A percentile compares a stretch with the other conserved stretches of the same genome.
Evolutionary conservation across 2,797 vertebrate species (phyloP).

Genomic region (Glyptemys insculpta): DNA sequence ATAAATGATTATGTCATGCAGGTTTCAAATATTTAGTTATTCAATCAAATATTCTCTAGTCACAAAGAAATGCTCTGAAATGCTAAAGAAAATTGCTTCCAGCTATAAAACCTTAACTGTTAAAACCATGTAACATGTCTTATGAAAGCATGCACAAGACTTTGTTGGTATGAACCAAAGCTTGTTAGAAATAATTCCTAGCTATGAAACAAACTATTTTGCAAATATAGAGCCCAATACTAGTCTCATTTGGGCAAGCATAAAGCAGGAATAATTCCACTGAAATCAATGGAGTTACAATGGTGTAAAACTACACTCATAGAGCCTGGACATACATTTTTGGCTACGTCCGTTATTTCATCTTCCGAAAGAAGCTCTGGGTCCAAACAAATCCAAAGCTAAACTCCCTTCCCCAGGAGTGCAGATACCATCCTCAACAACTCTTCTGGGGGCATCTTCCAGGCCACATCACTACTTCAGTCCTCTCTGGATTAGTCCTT

Average conservation of each 20-base stretch:
- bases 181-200: constrained; percentile 9
- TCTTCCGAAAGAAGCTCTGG: not conserved
- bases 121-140: constrained; percentile 63
- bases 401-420: not conserved
- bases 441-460: not conserved
- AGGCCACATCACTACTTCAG: not conserved
- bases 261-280: constrained; percentile 12
- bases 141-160: constrained; percentile 24
- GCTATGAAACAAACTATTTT: constrained; percentile 33
- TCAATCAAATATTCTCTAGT: constrained; percentile 35
- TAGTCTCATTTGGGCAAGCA: constrained; percentile 31
- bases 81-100: constrained; percentile 71
- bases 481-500: not conserved
- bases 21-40: constrained; percentile 60
- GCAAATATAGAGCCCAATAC: not conserved
- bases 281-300: constrained; percentile 5
- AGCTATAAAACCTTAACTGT: constrained; percentile 67
- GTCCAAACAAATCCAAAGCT: not conserved
- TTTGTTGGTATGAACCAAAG: not conserved
- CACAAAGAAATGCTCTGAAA: constrained; percentile 64
- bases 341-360: not conserved
- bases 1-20: constrained; percentile 66
- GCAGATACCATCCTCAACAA: not conserved
- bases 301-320: not conserved
- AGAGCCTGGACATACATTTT: not conserved